phyloP scores from a whole-genome alignment of 2,113 vertebrate genomes.

The Chamaea fasciata region DNA sequence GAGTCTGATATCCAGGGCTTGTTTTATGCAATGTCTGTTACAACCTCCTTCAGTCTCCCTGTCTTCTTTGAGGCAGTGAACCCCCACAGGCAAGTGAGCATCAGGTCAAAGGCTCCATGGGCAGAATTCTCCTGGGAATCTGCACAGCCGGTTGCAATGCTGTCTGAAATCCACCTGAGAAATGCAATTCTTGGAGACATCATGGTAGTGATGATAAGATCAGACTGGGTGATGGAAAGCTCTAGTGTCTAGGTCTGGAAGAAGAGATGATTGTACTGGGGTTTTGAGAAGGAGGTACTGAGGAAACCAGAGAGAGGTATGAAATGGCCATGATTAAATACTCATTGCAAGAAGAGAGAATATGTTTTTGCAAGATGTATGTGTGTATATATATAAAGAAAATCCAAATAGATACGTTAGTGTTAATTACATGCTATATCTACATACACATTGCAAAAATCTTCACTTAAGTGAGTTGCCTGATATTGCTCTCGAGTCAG shows the following conservation, averaged over 20 bases:
- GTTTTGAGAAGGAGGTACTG: neutral
- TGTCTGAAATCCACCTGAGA: neutral
- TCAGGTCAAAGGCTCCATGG: neutral
- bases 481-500: neutral
- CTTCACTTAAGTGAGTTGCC: neutral
- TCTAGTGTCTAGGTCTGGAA: neutral
- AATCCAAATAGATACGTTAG: neutral
- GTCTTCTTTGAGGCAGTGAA: neutral
- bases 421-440: neutral
- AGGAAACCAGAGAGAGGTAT: neutral
- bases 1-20: neutral
- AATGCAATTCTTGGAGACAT: neutral
- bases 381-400: neutral
- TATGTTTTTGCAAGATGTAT: neutral
- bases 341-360: neutral
- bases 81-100: neutral
- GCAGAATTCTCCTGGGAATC: neutral
- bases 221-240: neutral
- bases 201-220: neutral
- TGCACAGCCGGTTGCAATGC: neutral
- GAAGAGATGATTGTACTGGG: neutral
- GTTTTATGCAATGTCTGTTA: neutral
- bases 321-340: neutral
- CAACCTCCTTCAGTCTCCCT: neutral
- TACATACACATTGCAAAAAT: neutral